phyloP scores from a whole-genome alignment of 2,888 invertebrate species.

The Latheticus oryzae region DNA sequence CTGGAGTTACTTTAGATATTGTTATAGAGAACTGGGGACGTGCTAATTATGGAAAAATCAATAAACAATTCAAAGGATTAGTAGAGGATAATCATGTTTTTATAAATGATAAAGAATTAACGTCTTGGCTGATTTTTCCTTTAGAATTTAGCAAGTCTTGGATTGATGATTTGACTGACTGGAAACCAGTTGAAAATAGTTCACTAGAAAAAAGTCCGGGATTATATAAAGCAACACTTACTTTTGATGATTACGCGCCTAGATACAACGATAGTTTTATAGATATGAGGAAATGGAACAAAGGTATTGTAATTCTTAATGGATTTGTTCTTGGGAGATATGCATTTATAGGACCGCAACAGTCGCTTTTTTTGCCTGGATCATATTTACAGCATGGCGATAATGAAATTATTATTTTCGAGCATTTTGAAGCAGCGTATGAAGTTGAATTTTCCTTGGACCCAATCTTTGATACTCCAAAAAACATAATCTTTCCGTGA shows the following conservation, averaged over 20 bases:
- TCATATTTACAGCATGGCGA: slow-evolving; percentile 72
- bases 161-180: slow-evolving; percentile 59
- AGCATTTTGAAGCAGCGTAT: slow-evolving; percentile 56
- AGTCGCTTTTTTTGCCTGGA: slow-evolving; percentile 85
- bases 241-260: slow-evolving; percentile 63
- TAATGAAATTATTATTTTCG: slow-evolving; percentile 62
- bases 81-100: slow-evolving; percentile 62
- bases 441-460: slow-evolving; percentile 52
- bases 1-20: slow-evolving; percentile 57
- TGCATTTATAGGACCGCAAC: slow-evolving; percentile 81
- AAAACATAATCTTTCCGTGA: no score
- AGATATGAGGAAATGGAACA: slow-evolving; percentile 84
- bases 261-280: slow-evolving; percentile 84
- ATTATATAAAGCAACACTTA: slow-evolving; percentile 69
- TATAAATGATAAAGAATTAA: slow-evolving; percentile 62
- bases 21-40: slow-evolving; percentile 84
- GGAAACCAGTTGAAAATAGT: slow-evolving; percentile 47
- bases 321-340: slow-evolving; percentile 89
- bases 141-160: slow-evolving; percentile 66
- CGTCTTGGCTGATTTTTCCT: slow-evolving; percentile 65
- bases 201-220: slow-evolving; percentile 66
- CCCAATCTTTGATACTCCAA: slow-evolving; percentile 48
- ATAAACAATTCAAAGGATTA: slow-evolving; percentile 61
- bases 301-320: slow-evolving; percentile 87
- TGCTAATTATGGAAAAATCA: slow-evolving; percentile 69